phyloP scores from a whole-genome alignment of 2,113 vertebrate genomes.

The Megaceryle maxima region DNA sequence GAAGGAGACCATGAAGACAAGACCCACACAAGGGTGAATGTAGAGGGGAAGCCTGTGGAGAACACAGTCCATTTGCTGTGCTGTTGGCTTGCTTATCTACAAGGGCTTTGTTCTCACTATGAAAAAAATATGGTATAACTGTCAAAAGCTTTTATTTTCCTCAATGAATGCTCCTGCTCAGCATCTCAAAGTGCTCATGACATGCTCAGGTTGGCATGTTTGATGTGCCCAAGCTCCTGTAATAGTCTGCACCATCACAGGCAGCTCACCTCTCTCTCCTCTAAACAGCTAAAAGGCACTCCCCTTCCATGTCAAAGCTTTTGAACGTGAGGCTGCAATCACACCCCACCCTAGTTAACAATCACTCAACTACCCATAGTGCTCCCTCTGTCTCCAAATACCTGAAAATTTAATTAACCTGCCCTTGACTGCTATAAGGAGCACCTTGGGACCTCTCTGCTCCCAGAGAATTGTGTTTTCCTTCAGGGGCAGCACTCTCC shows the following conservation, averaged over 20 bases:
- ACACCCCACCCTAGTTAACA: not conserved
- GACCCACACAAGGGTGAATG: not conserved
- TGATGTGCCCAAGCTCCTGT: rapidly evolving
- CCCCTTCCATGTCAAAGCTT: not conserved
- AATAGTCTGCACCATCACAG: not conserved
- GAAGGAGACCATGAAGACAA: not conserved
- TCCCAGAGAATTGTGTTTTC: not conserved
- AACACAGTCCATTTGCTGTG: not conserved
- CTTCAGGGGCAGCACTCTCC: too few species aligned
- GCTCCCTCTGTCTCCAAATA: not conserved
- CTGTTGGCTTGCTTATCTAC: not conserved
- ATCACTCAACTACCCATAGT: not conserved
- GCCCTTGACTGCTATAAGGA: not conserved
- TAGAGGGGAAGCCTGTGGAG: not conserved
- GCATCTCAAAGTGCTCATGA: not conserved
- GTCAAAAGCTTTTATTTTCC: not conserved
- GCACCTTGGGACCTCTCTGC: not conserved
- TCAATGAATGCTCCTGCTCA: not conserved
- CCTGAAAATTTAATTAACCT: not conserved
- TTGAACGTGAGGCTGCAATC: not conserved
- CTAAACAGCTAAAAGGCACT: not conserved
- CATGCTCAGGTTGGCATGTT: not conserved
- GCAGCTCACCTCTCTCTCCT: not conserved
- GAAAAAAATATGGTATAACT: not conserved
- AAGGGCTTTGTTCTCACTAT: not conserved